Conservation (phyloP, 1,140 invertebrate species). For the Chrysomallon squamiferum region DNA sequence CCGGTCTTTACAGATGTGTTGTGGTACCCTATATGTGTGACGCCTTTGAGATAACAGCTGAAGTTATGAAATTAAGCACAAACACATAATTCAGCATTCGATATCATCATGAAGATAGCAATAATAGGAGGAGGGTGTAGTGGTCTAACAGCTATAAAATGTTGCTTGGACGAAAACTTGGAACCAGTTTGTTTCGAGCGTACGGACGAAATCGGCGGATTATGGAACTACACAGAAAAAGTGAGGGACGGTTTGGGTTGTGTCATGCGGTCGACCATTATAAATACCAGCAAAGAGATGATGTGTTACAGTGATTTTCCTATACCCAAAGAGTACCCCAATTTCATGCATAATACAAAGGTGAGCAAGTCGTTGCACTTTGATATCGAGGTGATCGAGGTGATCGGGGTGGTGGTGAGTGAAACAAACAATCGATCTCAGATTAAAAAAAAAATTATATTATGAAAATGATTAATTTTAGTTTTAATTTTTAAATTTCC, state of each 20-base stretch:
- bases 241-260: conserved; percentile 44
- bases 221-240: conserved; percentile 51
- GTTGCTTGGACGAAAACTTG: conserved; percentile 60
- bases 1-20: too few relatives aligned
- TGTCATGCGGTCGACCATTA: conserved; percentile 48
- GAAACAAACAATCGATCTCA: too few relatives aligned
- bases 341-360: conserved; percentile 65
- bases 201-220: conserved; percentile 45
- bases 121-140: conserved; percentile 64
- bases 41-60: too few relatives aligned
- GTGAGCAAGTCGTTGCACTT: too few relatives aligned
- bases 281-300: conserved; percentile 67
- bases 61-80: neutral
- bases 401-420: too few relatives aligned
- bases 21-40: too few relatives aligned
- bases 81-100: neutral
- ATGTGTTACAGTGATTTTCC: conserved; percentile 67
- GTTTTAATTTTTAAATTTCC: too few relatives aligned
- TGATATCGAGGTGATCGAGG: too few relatives aligned
- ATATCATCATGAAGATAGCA: conserved; percentile 34
- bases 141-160: conserved; percentile 64
- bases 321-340: conserved; percentile 62
- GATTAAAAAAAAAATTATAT: too few relatives aligned
- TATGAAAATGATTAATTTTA: too few relatives aligned
- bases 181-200: conserved; percentile 61